Base-by-base conservation (phyloP, 1,140 invertebrate species). In the Tetragnatha versicolor region DNA sequence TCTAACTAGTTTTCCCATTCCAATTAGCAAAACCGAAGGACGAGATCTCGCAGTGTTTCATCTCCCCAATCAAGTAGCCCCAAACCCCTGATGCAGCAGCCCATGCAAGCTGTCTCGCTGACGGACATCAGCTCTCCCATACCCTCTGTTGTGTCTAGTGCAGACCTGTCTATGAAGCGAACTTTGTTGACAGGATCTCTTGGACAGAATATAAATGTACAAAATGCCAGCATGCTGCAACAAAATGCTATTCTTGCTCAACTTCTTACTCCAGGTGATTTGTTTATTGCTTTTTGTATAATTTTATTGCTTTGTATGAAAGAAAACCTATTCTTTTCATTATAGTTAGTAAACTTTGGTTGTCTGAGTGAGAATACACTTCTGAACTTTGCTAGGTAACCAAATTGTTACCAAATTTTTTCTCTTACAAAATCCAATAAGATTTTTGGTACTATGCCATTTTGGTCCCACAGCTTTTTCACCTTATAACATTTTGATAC, bases 171-270 rank as follows among this genome's bases (percentile, higher is more conserved):
- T 35, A 39, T 22, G 17, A 69, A 53, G 22, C 51, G 65, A 47
- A 20, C 47, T 49, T 29, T 53, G 6, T 5, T 49, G 2, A 22
- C 20, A 25, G 31, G 49, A 6, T 60, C 53, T 45, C 29, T 39
- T 55, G 61, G 63, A 12, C 60, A 66, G 22, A 20, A 17, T 77
- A 47, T 58, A 14, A 55, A 49, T 55, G 63, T 55, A 20, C 33
- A 51, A 47, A 79, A 70, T 61, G 42, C 78, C 35, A 55, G 39
- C 49, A 76, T 82, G 25, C 70, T 83, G 27, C 81, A 79, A 39
- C 88, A 87, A 79, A 91, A 89, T 84, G 89, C 89, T 37, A 86
- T 91, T 58, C 86, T 92, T 31, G 89, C 91, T 39, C 90, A 91
- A 81, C 86, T 92, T 77, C 87, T 92, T 70, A 90, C 89, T 2